These are phyloP conservation scores for Corythoichthys intestinalis DNA, from an alignment of 2,113 vertebrate genomes.

Conservation along the genomic window DNA sequence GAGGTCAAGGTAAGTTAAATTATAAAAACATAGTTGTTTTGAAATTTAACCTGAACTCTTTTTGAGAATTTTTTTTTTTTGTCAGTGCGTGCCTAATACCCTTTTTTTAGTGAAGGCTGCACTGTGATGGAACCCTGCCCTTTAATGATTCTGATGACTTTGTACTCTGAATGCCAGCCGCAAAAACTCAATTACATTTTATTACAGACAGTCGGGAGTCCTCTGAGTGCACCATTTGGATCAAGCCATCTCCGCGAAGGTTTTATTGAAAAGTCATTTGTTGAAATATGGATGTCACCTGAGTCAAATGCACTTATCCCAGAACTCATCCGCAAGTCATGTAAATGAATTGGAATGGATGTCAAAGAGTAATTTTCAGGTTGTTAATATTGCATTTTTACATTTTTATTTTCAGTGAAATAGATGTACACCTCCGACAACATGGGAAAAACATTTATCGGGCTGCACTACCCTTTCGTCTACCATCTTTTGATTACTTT, in stretches of 20 bases:
- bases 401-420: background rate
- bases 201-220: background rate
- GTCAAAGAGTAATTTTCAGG: background rate
- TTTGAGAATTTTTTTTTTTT: background rate
- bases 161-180: background rate
- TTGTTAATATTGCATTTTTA: background rate
- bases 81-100: background rate
- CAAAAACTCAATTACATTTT: background rate
- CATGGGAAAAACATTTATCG: background rate
- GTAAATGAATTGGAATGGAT: background rate
- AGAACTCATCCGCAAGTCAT: background rate
- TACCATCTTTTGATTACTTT: background rate
- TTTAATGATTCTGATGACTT: conserved; percentile 13
- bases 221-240: background rate
- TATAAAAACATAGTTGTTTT: too few relatives aligned
- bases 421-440: background rate
- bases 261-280: conserved; percentile 13
- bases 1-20: too few relatives aligned
- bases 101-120: background rate
- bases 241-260: background rate
- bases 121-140: conserved; percentile 1
- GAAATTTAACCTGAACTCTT: background rate
- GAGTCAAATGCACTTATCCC: background rate
- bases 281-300: background rate
- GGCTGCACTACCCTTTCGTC: conserved; percentile 13